Percentiles rank a stretch among this genome's conserved stretches.
These are phyloP conservation scores for Vandiemenella viatica DNA, from an alignment of 2,888 invertebrate species.

Conservation along the genomic window DNA sequence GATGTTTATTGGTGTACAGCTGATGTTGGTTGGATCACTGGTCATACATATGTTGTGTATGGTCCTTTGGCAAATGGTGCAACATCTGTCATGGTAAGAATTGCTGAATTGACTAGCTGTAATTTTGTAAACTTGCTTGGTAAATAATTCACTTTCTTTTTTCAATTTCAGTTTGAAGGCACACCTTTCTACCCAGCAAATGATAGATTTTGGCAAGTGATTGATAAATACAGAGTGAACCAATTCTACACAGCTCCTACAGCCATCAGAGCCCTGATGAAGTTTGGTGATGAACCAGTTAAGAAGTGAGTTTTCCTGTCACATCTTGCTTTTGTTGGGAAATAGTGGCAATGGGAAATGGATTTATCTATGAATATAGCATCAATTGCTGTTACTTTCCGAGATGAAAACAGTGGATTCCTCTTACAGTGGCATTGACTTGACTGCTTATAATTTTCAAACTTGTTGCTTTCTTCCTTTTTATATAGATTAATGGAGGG, in stretches of 20 bases:
- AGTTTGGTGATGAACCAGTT: slow-evolving; percentile 76
- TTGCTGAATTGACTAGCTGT: neutral
- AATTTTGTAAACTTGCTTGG: neutral
- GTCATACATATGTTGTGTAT: slow-evolving; percentile 85
- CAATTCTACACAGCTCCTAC: slow-evolving; percentile 99
- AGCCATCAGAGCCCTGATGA: slow-evolving; percentile 90
- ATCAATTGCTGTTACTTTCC: no score
- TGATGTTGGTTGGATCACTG: slow-evolving; percentile 93
- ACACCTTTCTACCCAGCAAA: slow-evolving; percentile 90
- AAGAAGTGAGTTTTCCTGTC: slow-evolving; percentile 41
- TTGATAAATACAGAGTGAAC: slow-evolving; percentile 85
- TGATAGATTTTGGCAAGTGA: slow-evolving; percentile 82
- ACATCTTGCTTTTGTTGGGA: no score
- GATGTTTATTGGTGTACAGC: slow-evolving; percentile 91
- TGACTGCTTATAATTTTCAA: no score
- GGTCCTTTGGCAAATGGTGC: slow-evolving; percentile 89
- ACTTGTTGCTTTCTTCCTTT: no score
- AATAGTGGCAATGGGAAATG: no score
- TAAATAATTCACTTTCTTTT: neutral
- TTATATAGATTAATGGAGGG: no score
- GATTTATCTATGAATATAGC: no score
- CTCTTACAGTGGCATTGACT: no score
- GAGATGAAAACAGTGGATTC: no score
- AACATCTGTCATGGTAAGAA: slow-evolving; percentile 79
- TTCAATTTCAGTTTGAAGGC: slow-evolving; percentile 69